Base-by-base conservation (phyloP, 1,140 invertebrate genomes). In the Mya arenaria region DNA sequence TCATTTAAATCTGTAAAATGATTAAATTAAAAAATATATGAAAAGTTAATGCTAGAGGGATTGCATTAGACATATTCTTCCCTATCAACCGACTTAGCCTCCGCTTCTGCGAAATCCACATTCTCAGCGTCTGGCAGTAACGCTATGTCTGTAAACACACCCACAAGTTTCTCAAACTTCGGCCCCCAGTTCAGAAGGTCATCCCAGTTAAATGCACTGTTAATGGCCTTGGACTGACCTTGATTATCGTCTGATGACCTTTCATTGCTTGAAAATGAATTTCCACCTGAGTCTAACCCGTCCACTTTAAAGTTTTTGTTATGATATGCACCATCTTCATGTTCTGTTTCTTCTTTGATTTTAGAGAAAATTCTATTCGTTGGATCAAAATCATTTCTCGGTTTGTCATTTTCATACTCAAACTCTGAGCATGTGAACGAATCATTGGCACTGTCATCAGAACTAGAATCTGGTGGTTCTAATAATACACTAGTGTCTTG, bases 391-490 rank as follows among this genome's bases (percentile, higher is more conserved):
- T 94, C 94, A 69, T 94, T 93, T 39, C 90, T 91, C n/a, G 94
- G 91, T 85, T 97, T 97, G 89, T 97, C 92, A 83, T 89, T 89
- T 77, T 99, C 98, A 91, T 98, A 98, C 92, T 99, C 98, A 90
- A 99, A 99, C 94, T 99, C 98, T 0, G 98, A 99, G 92, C 98
- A 99, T 0, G 98, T 99, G 93, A 99, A 99, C 82, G 97, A 98
- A 90, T 99, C 98, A 93, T 99, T 98, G 4, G 97, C 97, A 90
- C 97, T 98, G 91, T 98, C 97, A 89, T 98, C 97, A 6, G 97
- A 97, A 1, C 97, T 97, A 4, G 97, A 97, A 74, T 94, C 92
- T 60, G 90, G 89, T 8, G 89, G 87, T 55, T 94, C 93, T 68
- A 94, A 86, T 34, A 93, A 88, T 69, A 92, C 71, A 69, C 73